A percentile compares a stretch with the other conserved stretches of the same genome.
These are phyloP conservation scores for Drosophila varians DNA, from an alignment of 1,140 invertebrate species.

Conservation along the genomic window DNA sequence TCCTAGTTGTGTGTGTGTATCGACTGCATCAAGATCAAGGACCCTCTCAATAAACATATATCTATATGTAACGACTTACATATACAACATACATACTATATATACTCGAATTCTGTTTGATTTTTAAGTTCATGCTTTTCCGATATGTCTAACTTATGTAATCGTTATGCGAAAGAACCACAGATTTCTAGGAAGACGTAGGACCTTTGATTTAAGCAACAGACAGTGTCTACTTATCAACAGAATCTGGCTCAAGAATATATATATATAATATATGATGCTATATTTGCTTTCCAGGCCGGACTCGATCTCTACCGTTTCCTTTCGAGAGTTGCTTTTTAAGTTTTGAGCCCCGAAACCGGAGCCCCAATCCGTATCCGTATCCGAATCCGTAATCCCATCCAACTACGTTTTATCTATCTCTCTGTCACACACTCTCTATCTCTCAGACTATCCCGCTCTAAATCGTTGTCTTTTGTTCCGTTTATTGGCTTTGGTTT, in stretches of 20 bases:
- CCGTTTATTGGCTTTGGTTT: conserved; percentile 50
- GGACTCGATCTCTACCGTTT: conserved; percentile 9
- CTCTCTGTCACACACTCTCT: conserved; percentile 5
- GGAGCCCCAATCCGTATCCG: conserved; percentile 4
- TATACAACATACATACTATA: conserved; percentile 8
- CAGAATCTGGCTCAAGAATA: conserved; percentile 4
- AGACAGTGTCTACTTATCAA: conserved; percentile 1
- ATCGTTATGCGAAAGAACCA: conserved; percentile 16
- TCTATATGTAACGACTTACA: conserved; percentile 10
- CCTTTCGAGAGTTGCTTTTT: conserved; percentile 24
- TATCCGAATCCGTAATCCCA: conserved; percentile 1
- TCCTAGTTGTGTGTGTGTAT: conserved; percentile 48
- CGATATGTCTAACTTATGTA: conserved; percentile 23
- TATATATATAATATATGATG: conserved; percentile 4
- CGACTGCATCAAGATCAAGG: conserved; percentile 55
- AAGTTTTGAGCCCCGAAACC: conserved; percentile 5
- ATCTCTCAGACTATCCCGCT: conserved; percentile 23
- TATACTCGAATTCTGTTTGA: conserved; percentile 26
- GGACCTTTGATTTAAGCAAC: not conserved
- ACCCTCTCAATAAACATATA: conserved; percentile 52
- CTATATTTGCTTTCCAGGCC: conserved; percentile 1
- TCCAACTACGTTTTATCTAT: conserved; percentile 34
- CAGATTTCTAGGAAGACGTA: conserved; percentile 9
- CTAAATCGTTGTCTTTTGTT: conserved; percentile 34
- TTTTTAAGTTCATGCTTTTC: conserved; percentile 48